Evolutionary conservation across 2,113 vertebrate genomes (phyloP).

Genomic region (Tragelaphus scriptus): DNA sequence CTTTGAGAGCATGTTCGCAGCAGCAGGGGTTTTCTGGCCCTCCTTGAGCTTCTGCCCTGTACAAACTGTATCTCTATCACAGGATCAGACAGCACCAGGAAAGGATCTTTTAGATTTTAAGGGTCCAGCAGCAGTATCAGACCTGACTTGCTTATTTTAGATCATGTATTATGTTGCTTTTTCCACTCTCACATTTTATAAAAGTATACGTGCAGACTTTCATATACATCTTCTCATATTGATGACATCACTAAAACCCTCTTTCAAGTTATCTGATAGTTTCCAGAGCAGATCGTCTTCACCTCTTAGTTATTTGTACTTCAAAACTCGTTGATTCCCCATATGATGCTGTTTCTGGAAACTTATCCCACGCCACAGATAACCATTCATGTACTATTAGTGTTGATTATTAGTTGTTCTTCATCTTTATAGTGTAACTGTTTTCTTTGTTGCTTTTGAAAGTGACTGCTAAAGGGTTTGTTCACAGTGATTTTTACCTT

Average conservation of each 20-base stretch:
- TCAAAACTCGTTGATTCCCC: neutral
- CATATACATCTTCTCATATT: neutral
- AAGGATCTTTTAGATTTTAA: neutral
- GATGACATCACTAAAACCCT: neutral
- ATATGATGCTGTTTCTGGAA: neutral
- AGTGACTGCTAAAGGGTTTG: neutral
- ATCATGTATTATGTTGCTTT: neutral
- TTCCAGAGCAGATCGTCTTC: neutral
- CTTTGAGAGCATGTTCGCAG: neutral
- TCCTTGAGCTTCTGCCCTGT: neutral
- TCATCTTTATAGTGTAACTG: neutral
- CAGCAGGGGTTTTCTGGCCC: neutral
- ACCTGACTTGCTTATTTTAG: neutral
- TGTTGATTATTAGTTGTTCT: neutral
- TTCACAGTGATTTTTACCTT: neutral
- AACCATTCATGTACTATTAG: neutral
- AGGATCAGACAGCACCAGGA: neutral
- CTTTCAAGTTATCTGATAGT: constrained; percentile 1
- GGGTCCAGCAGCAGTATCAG: neutral
- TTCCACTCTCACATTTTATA: neutral
- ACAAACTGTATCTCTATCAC: neutral
- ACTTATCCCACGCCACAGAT: neutral
- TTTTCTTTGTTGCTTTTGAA: constrained; percentile 28
- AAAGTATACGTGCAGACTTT: neutral
- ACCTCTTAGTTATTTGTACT: neutral